These are phyloP conservation scores for Hemithea aestivaria DNA, from an alignment of 2,888 invertebrate species.

Conservation along the genomic window DNA sequence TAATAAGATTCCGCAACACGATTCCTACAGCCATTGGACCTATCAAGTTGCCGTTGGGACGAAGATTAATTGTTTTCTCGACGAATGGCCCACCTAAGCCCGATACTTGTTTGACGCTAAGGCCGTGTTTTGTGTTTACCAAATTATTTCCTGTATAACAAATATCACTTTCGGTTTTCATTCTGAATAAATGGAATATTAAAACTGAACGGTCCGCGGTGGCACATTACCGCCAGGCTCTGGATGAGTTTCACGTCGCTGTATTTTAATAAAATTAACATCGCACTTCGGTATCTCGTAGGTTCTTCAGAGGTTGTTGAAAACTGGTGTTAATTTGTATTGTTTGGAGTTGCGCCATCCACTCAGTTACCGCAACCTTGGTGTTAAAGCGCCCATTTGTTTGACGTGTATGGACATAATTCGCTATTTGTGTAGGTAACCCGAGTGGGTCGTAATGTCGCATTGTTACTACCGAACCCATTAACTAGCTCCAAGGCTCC, in stretches of 20 bases:
- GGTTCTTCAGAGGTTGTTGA: conserved; percentile 26
- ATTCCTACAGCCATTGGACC: conserved; percentile 58
- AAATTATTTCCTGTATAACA: conserved; percentile 23
- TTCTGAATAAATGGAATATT: conserved; percentile 25
- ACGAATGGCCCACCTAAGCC: conserved; percentile 43
- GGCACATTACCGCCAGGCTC: conserved; percentile 25
- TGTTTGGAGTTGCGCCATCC: conserved; percentile 47
- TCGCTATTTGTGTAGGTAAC: conserved; percentile 59
- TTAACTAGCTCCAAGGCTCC: conserved; percentile 51
- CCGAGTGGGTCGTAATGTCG: conserved; percentile 62
- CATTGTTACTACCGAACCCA: conserved; percentile 59
- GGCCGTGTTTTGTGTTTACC: conserved; percentile 37
- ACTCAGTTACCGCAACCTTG: conserved; percentile 57
- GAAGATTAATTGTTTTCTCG: conserved; percentile 63
- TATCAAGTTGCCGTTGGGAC: conserved; percentile 61
- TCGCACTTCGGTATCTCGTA: conserved; percentile 27
- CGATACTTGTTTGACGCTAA: conserved; percentile 41
- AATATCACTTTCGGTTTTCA: conserved; percentile 33
- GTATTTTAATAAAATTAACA: conserved; percentile 29
- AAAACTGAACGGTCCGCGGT: conserved; percentile 28
- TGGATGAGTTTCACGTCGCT: conserved; percentile 28
- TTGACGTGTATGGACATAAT: conserved; percentile 61
- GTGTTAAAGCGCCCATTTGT: conserved; percentile 55
- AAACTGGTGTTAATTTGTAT: conserved; percentile 34
- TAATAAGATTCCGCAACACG: conserved; percentile 69